Percentiles rank a stretch among this genome's conserved stretches.
Evolutionary conservation across 2,888 invertebrate genomes (phyloP).

Genomic region (Pristionchus japonicus): DNA sequence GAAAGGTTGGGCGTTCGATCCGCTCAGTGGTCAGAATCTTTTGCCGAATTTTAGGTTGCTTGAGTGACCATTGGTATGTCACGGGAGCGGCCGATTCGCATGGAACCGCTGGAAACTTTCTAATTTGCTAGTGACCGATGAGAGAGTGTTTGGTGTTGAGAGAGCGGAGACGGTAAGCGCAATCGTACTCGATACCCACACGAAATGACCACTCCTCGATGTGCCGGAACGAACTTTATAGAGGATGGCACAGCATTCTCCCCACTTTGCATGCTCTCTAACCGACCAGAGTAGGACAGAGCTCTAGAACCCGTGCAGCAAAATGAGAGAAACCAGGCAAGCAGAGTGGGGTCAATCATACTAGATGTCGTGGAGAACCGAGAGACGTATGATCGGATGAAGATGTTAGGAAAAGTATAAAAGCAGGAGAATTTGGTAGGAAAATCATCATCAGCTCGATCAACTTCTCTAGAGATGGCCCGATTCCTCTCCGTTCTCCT

Average conservation of each 20-base stretch:
- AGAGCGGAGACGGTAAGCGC: neutral
- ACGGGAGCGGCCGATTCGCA: neutral
- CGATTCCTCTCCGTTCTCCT: constrained; percentile 1
- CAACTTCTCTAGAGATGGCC: neutral
- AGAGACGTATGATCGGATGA: neutral
- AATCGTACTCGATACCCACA: neutral
- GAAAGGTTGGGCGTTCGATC: constrained; percentile 50
- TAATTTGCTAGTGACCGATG: neutral
- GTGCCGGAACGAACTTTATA: constrained; percentile 38
- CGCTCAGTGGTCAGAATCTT: constrained; percentile 48
- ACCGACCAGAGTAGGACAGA: neutral
- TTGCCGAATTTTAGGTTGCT: constrained; percentile 30
- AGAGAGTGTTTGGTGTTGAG: neutral
- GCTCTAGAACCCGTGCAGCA: neutral
- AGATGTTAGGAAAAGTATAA: neutral
- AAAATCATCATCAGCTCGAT: neutral
- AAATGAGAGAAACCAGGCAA: neutral
- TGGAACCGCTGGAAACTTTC: constrained; percentile 30
- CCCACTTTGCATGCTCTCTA: neutral
- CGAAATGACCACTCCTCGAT: neutral
- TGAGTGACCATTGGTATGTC: neutral
- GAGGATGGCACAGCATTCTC: neutral
- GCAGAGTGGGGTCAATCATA: neutral
- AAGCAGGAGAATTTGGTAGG: neutral
- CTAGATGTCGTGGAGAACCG: neutral